Base-by-base conservation (phyloP, 2,113 vertebrate genomes). In the Brevimyrus niger region DNA sequence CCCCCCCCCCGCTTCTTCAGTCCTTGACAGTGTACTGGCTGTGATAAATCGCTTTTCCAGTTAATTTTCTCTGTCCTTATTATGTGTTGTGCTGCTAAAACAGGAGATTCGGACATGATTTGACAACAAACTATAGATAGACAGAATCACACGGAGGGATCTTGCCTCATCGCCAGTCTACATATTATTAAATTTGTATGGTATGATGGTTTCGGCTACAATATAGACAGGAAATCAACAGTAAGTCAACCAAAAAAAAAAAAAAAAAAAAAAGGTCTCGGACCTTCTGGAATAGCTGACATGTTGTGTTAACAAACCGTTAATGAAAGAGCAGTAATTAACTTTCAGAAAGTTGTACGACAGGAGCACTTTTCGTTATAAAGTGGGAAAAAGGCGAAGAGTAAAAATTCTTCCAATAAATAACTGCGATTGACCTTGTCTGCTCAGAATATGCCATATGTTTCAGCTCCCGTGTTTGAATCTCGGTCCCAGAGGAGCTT, bases 41-140 rank as follows among this genome's bases (percentile, higher is more conserved):
- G 97, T 99, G 98, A 99, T 99, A 98, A 99, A 99, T 99, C 97
- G 99, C 98, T 97, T 97, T 98, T 96, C 97, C 97, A 97, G 97
- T 99, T 99, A 98, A 99, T 99, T 99, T 97, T 99, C 98, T 98
- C 97, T 97, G 97, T 97, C 97, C 97, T 98, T 97, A 97, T 97
- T 97, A 96, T 97, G 97, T 99, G 97, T 97, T 99, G 97, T 98
- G 97, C 96, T 96, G 96, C 97, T 98, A 98, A 99, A 98, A 98
- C 97, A 97, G 97, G 96, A 96, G 96, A 97, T 97, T 96, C 98
- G 97, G 97, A 96, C 98, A 97, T 98, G 97, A 99, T 97, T 98
- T 98, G 98, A 98, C 98, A 97, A 98, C 98, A 97, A 97, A 98
- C 97, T 98, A 98, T 97, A 97, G 97, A 98, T 97, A 97, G 97